phyloP scores from a whole-genome alignment of 64 coral and sea anemone species.

The Pocillopora verrucosa region DNA sequence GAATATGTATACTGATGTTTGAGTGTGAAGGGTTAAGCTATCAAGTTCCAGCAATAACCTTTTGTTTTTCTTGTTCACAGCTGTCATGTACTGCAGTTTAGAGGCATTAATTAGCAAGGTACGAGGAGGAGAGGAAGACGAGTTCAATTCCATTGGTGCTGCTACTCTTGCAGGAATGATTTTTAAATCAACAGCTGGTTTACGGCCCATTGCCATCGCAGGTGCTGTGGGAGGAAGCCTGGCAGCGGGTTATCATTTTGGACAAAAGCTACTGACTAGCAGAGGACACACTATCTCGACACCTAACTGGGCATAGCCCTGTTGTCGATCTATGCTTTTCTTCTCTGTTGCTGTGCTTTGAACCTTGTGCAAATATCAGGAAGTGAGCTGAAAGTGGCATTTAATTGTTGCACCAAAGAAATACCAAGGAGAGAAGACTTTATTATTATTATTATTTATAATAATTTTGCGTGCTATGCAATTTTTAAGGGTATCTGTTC shows the following conservation, averaged over 20 bases:
- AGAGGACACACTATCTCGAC: slow-evolving; percentile 86
- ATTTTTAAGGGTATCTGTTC: background rate
- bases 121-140: slow-evolving; percentile 86
- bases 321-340: background rate
- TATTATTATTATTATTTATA: background rate
- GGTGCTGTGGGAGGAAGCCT: slow-evolving; percentile 81
- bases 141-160: slow-evolving; percentile 88
- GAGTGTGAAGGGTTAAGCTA: too few species aligned
- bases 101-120: slow-evolving; percentile 86
- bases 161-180: slow-evolving; percentile 88
- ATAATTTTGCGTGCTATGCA: background rate
- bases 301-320: slow-evolving; percentile 84
- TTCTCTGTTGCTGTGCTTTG: background rate
- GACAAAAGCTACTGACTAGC: slow-evolving; percentile 84
- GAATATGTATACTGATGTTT: too few species aligned
- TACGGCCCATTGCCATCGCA: slow-evolving; percentile 90
- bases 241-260: slow-evolving; percentile 88
- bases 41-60: too few species aligned
- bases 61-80: slow-evolving; percentile 35
- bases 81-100: slow-evolving; percentile 96
- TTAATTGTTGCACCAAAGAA: too few species aligned
- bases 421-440: background rate
- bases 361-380: background rate
- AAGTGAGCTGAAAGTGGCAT: too few species aligned
- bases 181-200: slow-evolving; percentile 93